phyloP scores from a whole-genome alignment of 2,797 vertebrate species.

The Fratercula arctica region DNA sequence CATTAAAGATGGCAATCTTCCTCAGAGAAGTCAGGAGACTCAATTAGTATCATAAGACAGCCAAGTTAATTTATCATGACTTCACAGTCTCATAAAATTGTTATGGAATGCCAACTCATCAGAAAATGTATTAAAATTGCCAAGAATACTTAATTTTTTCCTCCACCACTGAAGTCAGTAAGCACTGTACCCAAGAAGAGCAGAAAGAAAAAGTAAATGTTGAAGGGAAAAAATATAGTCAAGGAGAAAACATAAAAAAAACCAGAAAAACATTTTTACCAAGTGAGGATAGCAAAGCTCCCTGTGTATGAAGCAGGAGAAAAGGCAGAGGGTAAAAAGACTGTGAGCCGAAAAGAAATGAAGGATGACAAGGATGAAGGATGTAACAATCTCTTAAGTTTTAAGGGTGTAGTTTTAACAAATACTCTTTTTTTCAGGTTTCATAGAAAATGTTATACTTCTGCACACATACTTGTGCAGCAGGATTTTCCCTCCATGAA shows the following conservation, averaged over 20 bases:
- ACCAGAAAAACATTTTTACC: neutral
- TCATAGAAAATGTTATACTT: fast-evolving
- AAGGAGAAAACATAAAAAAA: neutral
- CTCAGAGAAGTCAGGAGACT: neutral
- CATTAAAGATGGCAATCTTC: neutral
- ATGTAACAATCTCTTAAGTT: neutral
- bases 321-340: neutral
- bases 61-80: slow-evolving; percentile 34
- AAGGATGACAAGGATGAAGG: neutral
- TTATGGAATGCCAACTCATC: neutral
- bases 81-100: slow-evolving; percentile 21
- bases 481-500: neutral
- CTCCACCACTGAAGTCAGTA: neutral
- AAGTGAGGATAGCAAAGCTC: neutral
- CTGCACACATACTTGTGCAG: neutral
- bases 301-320: neutral
- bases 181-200: neutral
- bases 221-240: neutral
- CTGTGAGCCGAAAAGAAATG: neutral
- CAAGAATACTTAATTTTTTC: neutral
- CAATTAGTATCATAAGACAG: neutral
- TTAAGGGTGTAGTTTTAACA: neutral
- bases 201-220: neutral
- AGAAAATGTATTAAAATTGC: slow-evolving; percentile 1
- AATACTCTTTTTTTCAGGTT: neutral